A percentile compares a stretch with the other conserved stretches of the same genome.
These are phyloP conservation scores for Eucera pruinosa DNA, from an alignment of 2,888 invertebrate species.

Conservation along the genomic window DNA sequence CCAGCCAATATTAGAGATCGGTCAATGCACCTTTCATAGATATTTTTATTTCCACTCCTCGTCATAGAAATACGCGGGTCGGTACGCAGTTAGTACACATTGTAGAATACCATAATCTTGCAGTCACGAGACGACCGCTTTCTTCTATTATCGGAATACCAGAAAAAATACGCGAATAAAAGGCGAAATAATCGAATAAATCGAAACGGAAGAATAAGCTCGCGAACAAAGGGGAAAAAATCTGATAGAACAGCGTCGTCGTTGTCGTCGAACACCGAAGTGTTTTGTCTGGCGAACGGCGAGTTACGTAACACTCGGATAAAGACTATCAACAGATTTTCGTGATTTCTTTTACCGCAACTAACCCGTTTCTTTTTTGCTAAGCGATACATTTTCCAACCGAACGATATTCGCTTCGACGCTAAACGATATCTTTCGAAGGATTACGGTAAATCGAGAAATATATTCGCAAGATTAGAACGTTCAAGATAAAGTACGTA, in stretches of 20 bases:
- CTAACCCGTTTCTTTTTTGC: neutral
- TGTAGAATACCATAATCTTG: constrained; percentile 16
- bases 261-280: constrained; percentile 23
- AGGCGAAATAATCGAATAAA: neutral
- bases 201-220: neutral
- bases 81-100: constrained; percentile 11
- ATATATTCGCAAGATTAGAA: neutral
- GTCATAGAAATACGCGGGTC: constrained; percentile 33
- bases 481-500: constrained; percentile 16
- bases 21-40: constrained; percentile 51
- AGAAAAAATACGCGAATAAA: constrained; percentile 6
- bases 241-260: constrained; percentile 1
- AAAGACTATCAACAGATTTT: constrained; percentile 48
- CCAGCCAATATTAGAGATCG: constrained; percentile 32
- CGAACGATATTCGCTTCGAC: neutral
- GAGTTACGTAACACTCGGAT: constrained; percentile 58
- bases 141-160: constrained; percentile 1
- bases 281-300: constrained; percentile 32
- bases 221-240: constrained; percentile 12
- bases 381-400: neutral
- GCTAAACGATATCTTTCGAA: neutral
- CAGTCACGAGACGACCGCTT: constrained; percentile 10
- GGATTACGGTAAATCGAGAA: neutral
- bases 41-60: constrained; percentile 38
- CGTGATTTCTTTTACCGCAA: constrained; percentile 20